phyloP scores from a whole-genome alignment of 2,888 invertebrate genomes.

The Monoplex corrugatus region DNA sequence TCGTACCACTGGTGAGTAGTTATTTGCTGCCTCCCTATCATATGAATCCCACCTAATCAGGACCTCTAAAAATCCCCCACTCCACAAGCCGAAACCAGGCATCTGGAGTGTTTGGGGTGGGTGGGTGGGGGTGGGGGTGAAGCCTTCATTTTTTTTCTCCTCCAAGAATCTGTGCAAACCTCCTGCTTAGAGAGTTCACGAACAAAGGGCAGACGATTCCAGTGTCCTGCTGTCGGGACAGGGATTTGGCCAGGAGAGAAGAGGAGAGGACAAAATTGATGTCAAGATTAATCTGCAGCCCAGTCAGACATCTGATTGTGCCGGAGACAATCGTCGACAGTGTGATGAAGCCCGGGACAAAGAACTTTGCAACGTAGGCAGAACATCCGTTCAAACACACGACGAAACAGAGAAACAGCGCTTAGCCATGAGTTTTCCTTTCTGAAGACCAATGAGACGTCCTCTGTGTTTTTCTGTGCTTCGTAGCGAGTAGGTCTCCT shows the following conservation, averaged over 20 bases:
- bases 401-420: too few species aligned
- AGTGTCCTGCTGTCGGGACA: slow-evolving; percentile 17
- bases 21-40: slow-evolving; percentile 44
- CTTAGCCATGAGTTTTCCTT: too few species aligned
- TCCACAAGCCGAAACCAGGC: not conserved
- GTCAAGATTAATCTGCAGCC: slow-evolving; percentile 46
- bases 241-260: not conserved
- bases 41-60: slow-evolving; percentile 48
- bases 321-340: slow-evolving; percentile 31
- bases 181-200: slow-evolving; percentile 34
- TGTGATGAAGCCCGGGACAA: slow-evolving; percentile 13
- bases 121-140: too few species aligned
- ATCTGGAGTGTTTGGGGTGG: not conserved
- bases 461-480: too few species aligned
- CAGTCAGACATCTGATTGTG: slow-evolving; percentile 32
- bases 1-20: not conserved
- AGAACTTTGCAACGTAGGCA: slow-evolving; percentile 21
- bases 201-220: slow-evolving; percentile 41
- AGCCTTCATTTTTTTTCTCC: not conserved
- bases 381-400: not conserved
- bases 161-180: slow-evolving; percentile 14
- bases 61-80: not conserved
- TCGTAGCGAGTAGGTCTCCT: too few species aligned
- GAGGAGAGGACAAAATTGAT: slow-evolving; percentile 18
- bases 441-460: too few species aligned